Conservation (phyloP, 2,797 vertebrate genomes). For the Rhincodon typus region DNA sequence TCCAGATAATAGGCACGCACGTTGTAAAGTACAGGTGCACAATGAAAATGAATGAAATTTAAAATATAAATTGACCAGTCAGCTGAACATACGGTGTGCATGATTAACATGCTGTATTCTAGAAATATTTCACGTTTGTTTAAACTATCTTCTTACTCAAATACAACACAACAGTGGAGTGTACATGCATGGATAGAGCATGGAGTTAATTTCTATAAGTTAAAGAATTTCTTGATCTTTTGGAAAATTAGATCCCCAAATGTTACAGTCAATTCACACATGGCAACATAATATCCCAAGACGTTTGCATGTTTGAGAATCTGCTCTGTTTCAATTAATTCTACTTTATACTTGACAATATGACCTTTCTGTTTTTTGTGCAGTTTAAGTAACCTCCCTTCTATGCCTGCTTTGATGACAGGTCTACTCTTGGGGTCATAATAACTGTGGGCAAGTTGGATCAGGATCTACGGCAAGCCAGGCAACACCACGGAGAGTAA, state of each 20-base stretch:
- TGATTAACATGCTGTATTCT: neutral
- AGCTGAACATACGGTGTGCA: neutral
- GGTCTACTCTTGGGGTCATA: slow-evolving; percentile 94
- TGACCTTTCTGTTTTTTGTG: neutral
- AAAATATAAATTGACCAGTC: neutral
- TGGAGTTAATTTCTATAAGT: neutral
- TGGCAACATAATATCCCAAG: neutral
- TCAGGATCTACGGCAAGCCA: slow-evolving; percentile 93
- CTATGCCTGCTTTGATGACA: slow-evolving; percentile 45
- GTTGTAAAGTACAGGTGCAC: neutral
- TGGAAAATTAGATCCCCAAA: neutral
- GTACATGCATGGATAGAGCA: neutral
- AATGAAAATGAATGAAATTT: neutral
- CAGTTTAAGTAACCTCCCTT: neutral
- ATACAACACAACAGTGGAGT: neutral
- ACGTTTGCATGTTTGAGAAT: neutral
- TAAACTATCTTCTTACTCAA: neutral
- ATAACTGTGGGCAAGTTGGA: slow-evolving; percentile 94
- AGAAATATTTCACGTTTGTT: neutral
- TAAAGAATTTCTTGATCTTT: neutral
- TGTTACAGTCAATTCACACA: neutral
- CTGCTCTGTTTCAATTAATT: neutral
- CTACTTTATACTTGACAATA: neutral
- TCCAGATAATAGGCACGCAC: neutral
- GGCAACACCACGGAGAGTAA: slow-evolving; percentile 79